A percentile compares a stretch with the other conserved stretches of the same genome.
These are phyloP conservation scores for Cynaeus angustus DNA, from an alignment of 2,888 invertebrate genomes.

Conservation along the genomic window DNA sequence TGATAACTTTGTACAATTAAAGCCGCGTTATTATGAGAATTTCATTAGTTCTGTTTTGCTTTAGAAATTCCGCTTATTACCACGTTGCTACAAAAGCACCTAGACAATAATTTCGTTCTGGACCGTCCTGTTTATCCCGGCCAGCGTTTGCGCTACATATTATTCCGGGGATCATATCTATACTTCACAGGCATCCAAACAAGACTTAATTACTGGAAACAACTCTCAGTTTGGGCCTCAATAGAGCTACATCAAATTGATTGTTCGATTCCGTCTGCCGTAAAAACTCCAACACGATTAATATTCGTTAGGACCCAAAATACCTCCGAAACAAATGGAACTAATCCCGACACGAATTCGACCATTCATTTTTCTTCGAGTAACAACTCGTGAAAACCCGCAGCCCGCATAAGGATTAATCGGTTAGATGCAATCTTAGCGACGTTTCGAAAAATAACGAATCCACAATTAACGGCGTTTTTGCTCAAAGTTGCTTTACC, in stretches of 20 bases:
- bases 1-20: conserved; percentile 42
- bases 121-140: conserved; percentile 37
- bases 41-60: conserved; percentile 47
- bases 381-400: conserved; percentile 29
- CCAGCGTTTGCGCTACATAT: conserved; percentile 14
- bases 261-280: conserved; percentile 60
- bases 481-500: not conserved
- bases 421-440: conserved; percentile 16
- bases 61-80: conserved; percentile 41
- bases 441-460: no score
- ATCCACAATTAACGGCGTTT: not conserved
- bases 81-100: conserved; percentile 24
- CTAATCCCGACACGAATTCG: conserved; percentile 37
- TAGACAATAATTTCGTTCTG: conserved; percentile 42
- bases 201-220: conserved; percentile 53
- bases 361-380: conserved; percentile 38
- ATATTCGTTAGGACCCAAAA: conserved; percentile 58
- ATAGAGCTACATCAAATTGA: conserved; percentile 60
- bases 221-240: conserved; percentile 52
- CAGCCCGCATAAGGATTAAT: conserved; percentile 35
- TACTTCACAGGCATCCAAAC: conserved; percentile 38
- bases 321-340: conserved; percentile 33
- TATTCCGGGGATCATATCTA: conserved; percentile 36
- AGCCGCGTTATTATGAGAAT: conserved; percentile 41
- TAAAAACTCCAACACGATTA: conserved; percentile 61